A percentile compares a stretch with the other conserved stretches of the same genome.
Conservation (phyloP, 2,797 vertebrate genomes). For the Bovichtus variegatus region DNA sequence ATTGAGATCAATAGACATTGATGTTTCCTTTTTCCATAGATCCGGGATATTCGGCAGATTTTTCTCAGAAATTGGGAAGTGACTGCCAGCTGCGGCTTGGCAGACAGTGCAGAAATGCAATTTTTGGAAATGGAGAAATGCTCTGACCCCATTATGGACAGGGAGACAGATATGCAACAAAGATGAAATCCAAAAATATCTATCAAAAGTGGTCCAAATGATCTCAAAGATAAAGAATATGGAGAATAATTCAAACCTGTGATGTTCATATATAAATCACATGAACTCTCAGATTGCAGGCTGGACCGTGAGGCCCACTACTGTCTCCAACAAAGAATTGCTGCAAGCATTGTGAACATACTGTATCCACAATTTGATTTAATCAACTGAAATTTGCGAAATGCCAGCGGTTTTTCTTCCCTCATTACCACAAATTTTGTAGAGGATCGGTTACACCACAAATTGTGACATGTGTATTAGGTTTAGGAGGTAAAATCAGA, state of each 20-base stretch:
- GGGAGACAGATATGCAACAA: slow-evolving; percentile 20
- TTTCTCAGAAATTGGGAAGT: slow-evolving; percentile 26
- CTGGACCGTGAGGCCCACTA: background rate
- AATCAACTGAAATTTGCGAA: slow-evolving; percentile 44
- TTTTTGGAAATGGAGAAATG: slow-evolving; percentile 43
- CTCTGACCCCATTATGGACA: slow-evolving; percentile 35
- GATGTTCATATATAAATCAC: slow-evolving; percentile 25
- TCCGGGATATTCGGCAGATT: slow-evolving; percentile 32
- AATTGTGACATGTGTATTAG: slow-evolving; percentile 36
- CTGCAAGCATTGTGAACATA: slow-evolving; percentile 17
- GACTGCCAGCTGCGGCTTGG: slow-evolving; percentile 51
- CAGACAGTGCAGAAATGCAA: slow-evolving; percentile 16
- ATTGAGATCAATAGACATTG: slow-evolving; percentile 37
- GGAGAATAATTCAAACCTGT: slow-evolving; percentile 16
- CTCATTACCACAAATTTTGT: slow-evolving; percentile 40
- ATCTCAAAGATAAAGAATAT: slow-evolving; percentile 5
- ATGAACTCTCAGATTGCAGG: slow-evolving; percentile 12
- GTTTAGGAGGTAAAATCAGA: slow-evolving; percentile 55
- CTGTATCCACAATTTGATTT: slow-evolving; percentile 39
- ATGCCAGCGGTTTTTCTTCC: slow-evolving; percentile 20
- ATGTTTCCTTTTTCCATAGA: slow-evolving; percentile 44
- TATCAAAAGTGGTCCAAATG: slow-evolving; percentile 14
- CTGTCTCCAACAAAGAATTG: background rate
- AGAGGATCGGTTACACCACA: slow-evolving; percentile 48
- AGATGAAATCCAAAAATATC: slow-evolving; percentile 35